Conservation (phyloP, 2,113 vertebrate species). For the Barnardius zonarius region DNA sequence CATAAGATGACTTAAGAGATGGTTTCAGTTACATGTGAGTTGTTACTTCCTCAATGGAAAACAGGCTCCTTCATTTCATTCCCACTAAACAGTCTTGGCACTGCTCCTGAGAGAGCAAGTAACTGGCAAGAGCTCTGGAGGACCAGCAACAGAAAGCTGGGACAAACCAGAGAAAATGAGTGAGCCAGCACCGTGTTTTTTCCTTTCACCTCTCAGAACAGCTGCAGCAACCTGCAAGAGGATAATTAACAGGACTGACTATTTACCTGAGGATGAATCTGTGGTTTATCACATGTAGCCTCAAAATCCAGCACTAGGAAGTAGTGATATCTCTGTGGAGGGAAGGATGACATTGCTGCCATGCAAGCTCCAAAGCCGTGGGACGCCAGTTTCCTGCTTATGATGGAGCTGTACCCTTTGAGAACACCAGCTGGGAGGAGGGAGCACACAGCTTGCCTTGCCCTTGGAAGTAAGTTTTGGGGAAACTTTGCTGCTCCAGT, state of each 20-base stretch:
- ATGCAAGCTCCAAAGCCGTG: slow-evolving; percentile 82
- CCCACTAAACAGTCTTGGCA: background rate
- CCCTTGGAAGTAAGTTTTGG: slow-evolving; percentile 74
- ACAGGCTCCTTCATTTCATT: background rate
- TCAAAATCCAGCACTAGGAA: slow-evolving; percentile 89
- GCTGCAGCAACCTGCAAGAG: background rate
- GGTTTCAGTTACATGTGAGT: background rate
- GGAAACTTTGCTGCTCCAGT: slow-evolving; percentile 78
- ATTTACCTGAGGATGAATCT: slow-evolving; percentile 86
- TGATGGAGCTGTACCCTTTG: slow-evolving; percentile 73
- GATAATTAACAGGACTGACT: slow-evolving; percentile 9
- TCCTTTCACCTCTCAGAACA: slow-evolving; percentile 8
- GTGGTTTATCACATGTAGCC: slow-evolving; percentile 84
- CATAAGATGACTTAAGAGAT: background rate
- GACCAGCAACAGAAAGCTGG: background rate
- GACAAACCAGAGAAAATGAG: background rate
- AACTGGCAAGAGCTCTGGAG: background rate
- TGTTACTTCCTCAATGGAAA: background rate
- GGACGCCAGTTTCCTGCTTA: slow-evolving; percentile 83
- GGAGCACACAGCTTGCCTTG: slow-evolving; percentile 71
- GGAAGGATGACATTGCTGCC: slow-evolving; percentile 84
- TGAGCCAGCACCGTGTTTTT: background rate
- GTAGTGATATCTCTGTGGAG: slow-evolving; percentile 85
- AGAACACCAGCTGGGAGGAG: slow-evolving; percentile 65
- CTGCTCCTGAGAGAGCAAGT: background rate